Evolutionary conservation across 2,888 invertebrate species (phyloP), one percentile per base, ranked within the genome.

Genomic region (Shargacucullia verbasci): DNA sequence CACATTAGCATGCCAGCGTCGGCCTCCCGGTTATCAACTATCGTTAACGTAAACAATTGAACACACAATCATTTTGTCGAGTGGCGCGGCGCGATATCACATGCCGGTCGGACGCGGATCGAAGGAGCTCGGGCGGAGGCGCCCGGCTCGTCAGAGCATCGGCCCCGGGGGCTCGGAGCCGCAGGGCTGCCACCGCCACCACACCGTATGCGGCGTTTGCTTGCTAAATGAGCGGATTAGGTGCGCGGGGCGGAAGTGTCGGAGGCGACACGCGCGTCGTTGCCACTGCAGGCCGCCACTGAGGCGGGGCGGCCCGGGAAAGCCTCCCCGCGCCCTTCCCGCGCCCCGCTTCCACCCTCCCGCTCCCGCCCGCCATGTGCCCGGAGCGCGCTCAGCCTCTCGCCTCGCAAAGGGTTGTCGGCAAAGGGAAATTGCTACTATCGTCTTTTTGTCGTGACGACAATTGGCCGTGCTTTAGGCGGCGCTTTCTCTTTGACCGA

Each of bases 1-100:
- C 91, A 94, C 93, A 92, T 94, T 88, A 91, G 91, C 93, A 92
- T 92, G 91, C 92, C 92, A 92, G 91, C 91, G 90, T 88, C 88
- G 88, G 88, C 85, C 82, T 86, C 85, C 82, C 85, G 84, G 88
- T 87, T 89, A 92, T 92, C 92, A 91, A 92, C 91, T 92, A 87
- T 81, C 83, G 88, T 85, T 86, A 91, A 92, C 87, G 91, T 91
- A 92, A 92, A 92, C 92, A 90, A 90, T 83, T 80, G 89, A 85
- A 86, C 85, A 85, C 90, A 87, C 87, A 81, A 82, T 87, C 92
- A 92, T 92, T 79, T 85, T 86, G 88, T 73, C 74, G 74, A 78
- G 80, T 78, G 81, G 80, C 83, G 80, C 80, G 84, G 81, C 81
- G 84, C 83, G 86, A 77, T 82, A 83, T 89, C 87, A 88, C 89